These are phyloP conservation scores for Drosophila hawaiiensis DNA, from an alignment of 2,888 invertebrate species.

Conservation along the genomic window DNA sequence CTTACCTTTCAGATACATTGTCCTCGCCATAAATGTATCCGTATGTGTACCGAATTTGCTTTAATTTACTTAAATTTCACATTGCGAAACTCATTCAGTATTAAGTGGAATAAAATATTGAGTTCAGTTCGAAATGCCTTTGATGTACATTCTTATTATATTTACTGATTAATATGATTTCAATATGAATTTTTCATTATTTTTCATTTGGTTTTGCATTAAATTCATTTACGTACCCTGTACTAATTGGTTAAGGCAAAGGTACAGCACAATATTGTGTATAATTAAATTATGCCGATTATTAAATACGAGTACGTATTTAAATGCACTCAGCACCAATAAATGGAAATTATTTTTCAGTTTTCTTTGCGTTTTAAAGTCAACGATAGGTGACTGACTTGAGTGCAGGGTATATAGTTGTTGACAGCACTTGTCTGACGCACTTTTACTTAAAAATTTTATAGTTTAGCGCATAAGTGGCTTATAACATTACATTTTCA, in stretches of 20 bases:
- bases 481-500: not conserved
- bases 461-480: not conserved
- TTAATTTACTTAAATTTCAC: not conserved
- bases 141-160: constrained; percentile 11
- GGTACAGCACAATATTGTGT: not conserved
- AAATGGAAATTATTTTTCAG: not conserved
- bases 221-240: constrained; percentile 16
- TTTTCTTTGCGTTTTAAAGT: not conserved
- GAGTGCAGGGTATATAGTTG: not conserved
- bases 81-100: constrained; percentile 26
- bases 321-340: not conserved
- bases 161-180: constrained; percentile 47
- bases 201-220: constrained; percentile 34
- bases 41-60: constrained; percentile 13
- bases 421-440: too few relatives aligned
- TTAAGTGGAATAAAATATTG: constrained; percentile 24
- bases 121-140: constrained; percentile 34
- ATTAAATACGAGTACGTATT: not conserved
- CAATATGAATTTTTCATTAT: constrained; percentile 37
- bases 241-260: not conserved
- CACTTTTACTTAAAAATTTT: not conserved
- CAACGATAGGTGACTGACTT: not conserved
- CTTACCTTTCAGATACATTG: not conserved
- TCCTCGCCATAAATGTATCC: not conserved
- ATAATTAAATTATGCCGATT: not conserved